A percentile compares a stretch with the other conserved stretches of the same genome.
Conservation (phyloP, 2,888 invertebrate species). For the Cantharis rustica region DNA sequence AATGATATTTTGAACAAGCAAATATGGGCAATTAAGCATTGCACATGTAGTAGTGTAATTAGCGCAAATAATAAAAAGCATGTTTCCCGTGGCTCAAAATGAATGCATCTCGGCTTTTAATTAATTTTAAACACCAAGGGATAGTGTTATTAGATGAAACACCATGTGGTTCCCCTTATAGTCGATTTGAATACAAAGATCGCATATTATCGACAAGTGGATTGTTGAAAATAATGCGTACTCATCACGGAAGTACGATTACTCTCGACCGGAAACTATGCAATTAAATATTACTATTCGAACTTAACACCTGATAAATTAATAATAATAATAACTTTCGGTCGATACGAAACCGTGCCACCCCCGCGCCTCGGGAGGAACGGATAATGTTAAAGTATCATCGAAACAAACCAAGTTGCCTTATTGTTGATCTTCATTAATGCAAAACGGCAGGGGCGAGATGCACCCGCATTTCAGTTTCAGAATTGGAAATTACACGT, state of each 20-base stretch:
- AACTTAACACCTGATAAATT: conserved; percentile 53
- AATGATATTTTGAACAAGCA: conserved; percentile 16
- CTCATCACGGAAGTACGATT: conserved; percentile 48
- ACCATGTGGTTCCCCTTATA: conserved; percentile 49
- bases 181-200: conserved; percentile 42
- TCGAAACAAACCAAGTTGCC: conserved; percentile 32
- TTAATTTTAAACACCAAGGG: conserved; percentile 49
- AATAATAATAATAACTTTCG: conserved; percentile 42
- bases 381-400: conserved; percentile 38
- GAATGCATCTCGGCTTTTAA: conserved; percentile 43
- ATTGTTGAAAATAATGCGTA: conserved; percentile 49
- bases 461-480: conserved; percentile 33
- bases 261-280: conserved; percentile 46
- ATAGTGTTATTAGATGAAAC: conserved; percentile 50
- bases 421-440: conserved; percentile 28
- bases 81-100: conserved; percentile 21
- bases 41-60: conserved; percentile 28
- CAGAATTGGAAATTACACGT: conserved; percentile 37
- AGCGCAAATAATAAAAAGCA: conserved; percentile 23
- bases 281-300: conserved; percentile 49
- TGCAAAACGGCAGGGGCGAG: conserved; percentile 18
- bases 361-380: neutral
- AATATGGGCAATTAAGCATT: conserved; percentile 22
- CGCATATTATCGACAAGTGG: conserved; percentile 50
- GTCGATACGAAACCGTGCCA: neutral